phyloP scores from a whole-genome alignment of 64 coral and sea anemone genomes.

The Actinia equina region DNA sequence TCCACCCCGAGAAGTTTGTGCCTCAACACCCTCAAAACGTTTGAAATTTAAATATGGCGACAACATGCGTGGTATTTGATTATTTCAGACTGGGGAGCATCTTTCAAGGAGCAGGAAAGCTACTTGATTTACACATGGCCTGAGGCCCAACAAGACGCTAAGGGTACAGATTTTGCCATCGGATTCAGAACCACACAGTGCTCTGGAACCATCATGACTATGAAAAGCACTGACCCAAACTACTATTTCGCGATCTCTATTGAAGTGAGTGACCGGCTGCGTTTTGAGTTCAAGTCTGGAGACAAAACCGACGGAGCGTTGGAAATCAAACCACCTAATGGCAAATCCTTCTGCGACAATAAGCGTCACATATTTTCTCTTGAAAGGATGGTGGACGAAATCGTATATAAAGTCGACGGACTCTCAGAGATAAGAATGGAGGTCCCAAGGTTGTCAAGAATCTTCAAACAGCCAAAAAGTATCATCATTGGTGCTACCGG shows the following conservation, averaged over 20 bases:
- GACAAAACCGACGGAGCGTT: neutral
- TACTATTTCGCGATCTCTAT: constrained; percentile 30
- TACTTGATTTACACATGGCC: constrained; percentile 52
- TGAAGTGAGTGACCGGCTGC: neutral
- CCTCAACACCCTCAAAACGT: too few species aligned
- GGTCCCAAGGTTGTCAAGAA: neutral
- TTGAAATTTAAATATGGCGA: neutral
- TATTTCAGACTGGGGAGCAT: constrained; percentile 64
- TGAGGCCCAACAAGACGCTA: neutral
- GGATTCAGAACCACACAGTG: constrained; percentile 57
- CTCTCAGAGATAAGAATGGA: neutral
- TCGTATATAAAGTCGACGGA: constrained; percentile 42
- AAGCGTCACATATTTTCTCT: constrained; percentile 46
- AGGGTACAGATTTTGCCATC: constrained; percentile 65
- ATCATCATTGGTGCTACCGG: constrained; percentile 48
- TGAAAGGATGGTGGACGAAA: constrained; percentile 17
- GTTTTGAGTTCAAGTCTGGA: constrained; percentile 20
- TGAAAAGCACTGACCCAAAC: constrained; percentile 17
- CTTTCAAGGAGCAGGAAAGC: constrained; percentile 50
- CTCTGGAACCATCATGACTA: constrained; percentile 52
- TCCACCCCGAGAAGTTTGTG: too few species aligned
- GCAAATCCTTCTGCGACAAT: constrained; percentile 41
- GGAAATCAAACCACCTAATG: neutral
- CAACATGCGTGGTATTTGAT: neutral
- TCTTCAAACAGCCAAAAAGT: constrained; percentile 34